These are phyloP conservation scores for Brachystomella parvula DNA, from an alignment of 1,140 invertebrate genomes.

Conservation along the genomic window DNA sequence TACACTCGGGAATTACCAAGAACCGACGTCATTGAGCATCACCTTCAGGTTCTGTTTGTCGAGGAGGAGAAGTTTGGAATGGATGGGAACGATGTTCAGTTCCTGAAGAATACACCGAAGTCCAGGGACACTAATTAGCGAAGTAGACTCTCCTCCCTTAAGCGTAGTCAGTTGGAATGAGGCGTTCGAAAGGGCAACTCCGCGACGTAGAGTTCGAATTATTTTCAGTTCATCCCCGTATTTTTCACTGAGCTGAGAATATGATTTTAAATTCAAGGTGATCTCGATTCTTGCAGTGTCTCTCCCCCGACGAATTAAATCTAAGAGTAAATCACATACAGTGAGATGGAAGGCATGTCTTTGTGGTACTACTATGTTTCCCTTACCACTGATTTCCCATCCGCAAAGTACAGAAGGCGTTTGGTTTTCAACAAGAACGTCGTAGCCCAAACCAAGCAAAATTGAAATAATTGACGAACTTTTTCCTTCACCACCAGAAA, in stretches of 20 bases:
- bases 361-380: too few relatives aligned
- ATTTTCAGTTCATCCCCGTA: not conserved
- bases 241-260: not conserved
- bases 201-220: not conserved
- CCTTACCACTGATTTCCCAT: too few relatives aligned
- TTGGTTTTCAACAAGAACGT: not conserved
- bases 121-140: not conserved
- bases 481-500: slow-evolving; percentile 4
- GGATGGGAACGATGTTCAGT: not conserved
- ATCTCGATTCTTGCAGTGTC: not conserved
- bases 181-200: not conserved
- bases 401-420: not conserved
- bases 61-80: not conserved
- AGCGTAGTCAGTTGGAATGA: not conserved
- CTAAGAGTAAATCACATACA: too few relatives aligned
- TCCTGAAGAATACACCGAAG: not conserved
- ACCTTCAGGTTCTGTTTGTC: not conserved
- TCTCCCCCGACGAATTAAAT: not conserved
- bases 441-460: not conserved
- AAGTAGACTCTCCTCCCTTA: not conserved
- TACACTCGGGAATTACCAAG: too few relatives aligned
- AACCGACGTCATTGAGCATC: not conserved
- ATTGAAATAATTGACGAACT: not conserved
- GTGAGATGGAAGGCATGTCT: too few relatives aligned
- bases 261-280: not conserved